Evolutionary conservation across 2,113 vertebrate species (phyloP).

Genomic region (Gymnarchus niloticus): DNA sequence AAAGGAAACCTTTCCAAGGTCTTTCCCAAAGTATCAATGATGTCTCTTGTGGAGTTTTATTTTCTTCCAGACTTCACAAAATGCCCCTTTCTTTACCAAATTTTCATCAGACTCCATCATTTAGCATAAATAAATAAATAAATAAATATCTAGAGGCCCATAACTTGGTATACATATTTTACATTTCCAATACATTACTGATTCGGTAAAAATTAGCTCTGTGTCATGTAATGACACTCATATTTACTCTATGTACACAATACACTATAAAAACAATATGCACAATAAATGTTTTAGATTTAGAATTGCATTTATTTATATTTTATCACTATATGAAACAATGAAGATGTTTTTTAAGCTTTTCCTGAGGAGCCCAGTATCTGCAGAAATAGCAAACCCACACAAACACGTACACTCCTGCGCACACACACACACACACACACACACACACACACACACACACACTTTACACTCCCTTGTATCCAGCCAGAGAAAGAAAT

Average conservation of each 20-base stretch:
- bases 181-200: too few species aligned
- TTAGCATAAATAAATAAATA: not conserved
- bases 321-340: not conserved
- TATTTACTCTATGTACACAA: too few species aligned
- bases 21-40: conserved; percentile 22
- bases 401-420: not conserved
- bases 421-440: not conserved
- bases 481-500: not conserved
- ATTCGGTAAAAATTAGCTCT: too few species aligned
- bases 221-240: too few species aligned
- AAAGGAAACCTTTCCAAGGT: conserved; percentile 21
- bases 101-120: not conserved
- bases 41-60: conserved; percentile 27
- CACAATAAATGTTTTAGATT: not conserved
- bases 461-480: not conserved
- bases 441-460: not conserved
- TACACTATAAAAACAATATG: too few species aligned
- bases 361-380: not conserved
- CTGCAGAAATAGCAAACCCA: not conserved
- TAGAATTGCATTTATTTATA: not conserved
- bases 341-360: not conserved
- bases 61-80: conserved; percentile 29
- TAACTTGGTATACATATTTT: too few species aligned
- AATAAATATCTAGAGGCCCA: too few species aligned
- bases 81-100: conserved; percentile 8